Evolutionary conservation across 2,113 vertebrate genomes (phyloP), one percentile per base, ranked within the genome.

Genomic region (Ancistrus triradiatus): DNA sequence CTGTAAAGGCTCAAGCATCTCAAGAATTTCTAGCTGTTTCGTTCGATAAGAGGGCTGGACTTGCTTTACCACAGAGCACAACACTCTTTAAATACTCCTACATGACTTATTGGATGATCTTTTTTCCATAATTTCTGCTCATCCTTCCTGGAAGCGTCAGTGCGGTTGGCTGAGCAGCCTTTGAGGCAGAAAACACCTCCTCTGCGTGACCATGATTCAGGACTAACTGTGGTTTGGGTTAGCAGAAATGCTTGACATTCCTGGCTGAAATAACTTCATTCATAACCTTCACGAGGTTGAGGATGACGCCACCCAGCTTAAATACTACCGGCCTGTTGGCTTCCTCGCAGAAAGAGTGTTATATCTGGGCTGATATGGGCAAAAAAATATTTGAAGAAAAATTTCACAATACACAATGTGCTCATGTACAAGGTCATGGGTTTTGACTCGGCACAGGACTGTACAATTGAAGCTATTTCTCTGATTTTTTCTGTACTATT

Each of bases 231-330:
- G 50, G 47, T 18, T 47, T 47, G 63, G 38, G 31, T 55, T 46
- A 15, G 14, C 63, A 47, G 40, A 25, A 56, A 37, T 3, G 42
- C 21, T 24, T 10, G 7, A 55, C 7, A 65, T 65, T 47, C 51
- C 4, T 33, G 8, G 1, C 28, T 24, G 46, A 47, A 65, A 47
- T 65, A 65, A 40, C 42, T 56, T 56, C 63, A 64, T 64, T 63
- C 61, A 55, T 55, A 46, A 55, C 22, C 38, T 33, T 47, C 10
- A 40, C 22, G 31, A 17, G 51, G 62, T 31, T 17, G 27, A 37
- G 7, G 19, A 56, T 65, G 63, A 65, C 42, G 52, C 51, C 63
- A 47, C 42, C 42, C 28, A 25, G 63, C 37, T 56, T 25, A 47
- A 47, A 37, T 22, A 24, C 50, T 17, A 18, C 25, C 49, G 31